phyloP scores from a whole-genome alignment of 2,888 invertebrate species.

The Agrotis ipsilon region DNA sequence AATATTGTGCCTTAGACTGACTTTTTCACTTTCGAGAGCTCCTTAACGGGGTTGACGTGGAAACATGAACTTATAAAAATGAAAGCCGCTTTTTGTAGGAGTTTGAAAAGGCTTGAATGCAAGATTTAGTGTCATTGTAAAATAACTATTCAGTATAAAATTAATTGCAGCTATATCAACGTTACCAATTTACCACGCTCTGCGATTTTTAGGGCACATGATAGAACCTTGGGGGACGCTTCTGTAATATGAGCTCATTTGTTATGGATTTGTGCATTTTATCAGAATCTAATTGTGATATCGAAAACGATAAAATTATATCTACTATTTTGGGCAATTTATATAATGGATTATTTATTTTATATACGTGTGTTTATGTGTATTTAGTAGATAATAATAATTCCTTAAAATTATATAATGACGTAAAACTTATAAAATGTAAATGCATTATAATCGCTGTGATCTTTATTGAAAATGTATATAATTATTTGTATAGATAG shows the following conservation, averaged over 20 bases:
- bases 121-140: not conserved
- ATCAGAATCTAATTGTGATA: constrained; percentile 32
- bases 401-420: constrained; percentile 39
- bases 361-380: constrained; percentile 39
- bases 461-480: constrained; percentile 57
- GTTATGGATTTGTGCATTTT: constrained; percentile 35
- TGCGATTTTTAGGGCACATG: constrained; percentile 1
- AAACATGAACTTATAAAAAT: not conserved
- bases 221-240: constrained; percentile 9
- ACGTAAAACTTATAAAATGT: constrained; percentile 41
- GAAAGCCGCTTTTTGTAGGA: not conserved
- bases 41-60: constrained; percentile 1
- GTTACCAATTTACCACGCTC: constrained; percentile 11
- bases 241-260: constrained; percentile 15
- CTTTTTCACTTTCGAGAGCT: constrained; percentile 4
- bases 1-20: constrained; percentile 7
- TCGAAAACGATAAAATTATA: constrained; percentile 44
- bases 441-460: constrained; percentile 58
- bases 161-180: constrained; percentile 13
- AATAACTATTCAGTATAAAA: not conserved
- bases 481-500: constrained; percentile 29
- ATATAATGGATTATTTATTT: constrained; percentile 54
- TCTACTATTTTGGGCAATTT: constrained; percentile 39
- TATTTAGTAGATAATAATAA: constrained; percentile 24
- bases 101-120: constrained; percentile 2